A percentile compares a stretch with the other conserved stretches of the same genome.
Conservation (phyloP, 2,888 invertebrate genomes). For the Plebejus melissa region DNA sequence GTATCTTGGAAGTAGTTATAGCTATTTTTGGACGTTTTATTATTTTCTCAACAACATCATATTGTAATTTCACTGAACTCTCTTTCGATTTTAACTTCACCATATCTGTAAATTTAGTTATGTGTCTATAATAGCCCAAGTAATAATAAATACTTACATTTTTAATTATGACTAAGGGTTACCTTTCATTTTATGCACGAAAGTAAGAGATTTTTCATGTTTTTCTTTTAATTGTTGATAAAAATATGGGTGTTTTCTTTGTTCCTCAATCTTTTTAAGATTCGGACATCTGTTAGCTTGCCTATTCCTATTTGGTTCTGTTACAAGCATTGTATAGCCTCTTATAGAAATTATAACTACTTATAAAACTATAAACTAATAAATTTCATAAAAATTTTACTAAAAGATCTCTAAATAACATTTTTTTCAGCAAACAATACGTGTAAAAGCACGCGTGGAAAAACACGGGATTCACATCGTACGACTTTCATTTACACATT, state of each 20-base stretch:
- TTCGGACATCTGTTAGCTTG: neutral
- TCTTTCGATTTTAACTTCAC: conserved; percentile 5
- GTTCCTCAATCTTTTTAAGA: neutral
- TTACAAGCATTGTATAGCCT: neutral
- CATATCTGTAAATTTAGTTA: neutral
- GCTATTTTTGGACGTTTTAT: conserved; percentile 13
- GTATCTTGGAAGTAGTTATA: conserved; percentile 14
- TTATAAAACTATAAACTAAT: neutral
- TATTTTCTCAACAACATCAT: neutral
- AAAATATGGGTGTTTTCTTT: conserved; percentile 7
- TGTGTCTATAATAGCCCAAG: neutral
- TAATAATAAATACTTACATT: neutral
- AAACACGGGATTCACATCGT: neutral
- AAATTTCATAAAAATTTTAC: neutral
- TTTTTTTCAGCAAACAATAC: neutral
- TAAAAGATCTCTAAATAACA: neutral
- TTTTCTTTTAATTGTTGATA: neutral
- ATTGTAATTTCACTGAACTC: neutral
- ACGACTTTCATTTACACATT: neutral
- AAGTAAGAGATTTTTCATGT: neutral
- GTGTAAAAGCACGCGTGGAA: conserved; percentile 13
- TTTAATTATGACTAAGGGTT: neutral
- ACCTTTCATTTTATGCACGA: neutral
- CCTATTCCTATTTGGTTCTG: conserved; percentile 1
- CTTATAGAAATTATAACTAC: neutral